Conservation (phyloP, 2,113 vertebrate genomes). For the Gymnobelideus leadbeateri region DNA sequence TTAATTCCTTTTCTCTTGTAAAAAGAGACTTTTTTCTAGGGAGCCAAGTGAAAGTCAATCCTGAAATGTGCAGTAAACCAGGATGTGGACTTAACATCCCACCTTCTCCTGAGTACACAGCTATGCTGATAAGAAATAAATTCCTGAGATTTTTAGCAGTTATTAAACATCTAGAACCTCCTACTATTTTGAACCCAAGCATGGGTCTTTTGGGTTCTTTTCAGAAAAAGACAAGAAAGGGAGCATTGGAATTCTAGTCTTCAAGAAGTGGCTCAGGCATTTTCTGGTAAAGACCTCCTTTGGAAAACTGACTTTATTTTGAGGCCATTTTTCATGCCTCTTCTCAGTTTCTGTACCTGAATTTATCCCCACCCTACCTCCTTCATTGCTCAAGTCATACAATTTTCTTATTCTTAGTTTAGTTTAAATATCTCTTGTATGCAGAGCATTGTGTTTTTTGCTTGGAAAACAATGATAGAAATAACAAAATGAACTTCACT, state of each 20-base stretch:
- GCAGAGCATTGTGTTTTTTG: background rate
- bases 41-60: conserved; percentile 34
- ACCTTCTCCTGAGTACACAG: conserved; percentile 68
- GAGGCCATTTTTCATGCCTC: background rate
- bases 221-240: conserved; percentile 53
- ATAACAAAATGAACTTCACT: background rate
- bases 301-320: conserved; percentile 42
- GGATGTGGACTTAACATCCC: conserved; percentile 60
- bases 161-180: conserved; percentile 17
- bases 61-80: conserved; percentile 57
- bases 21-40: conserved; percentile 61
- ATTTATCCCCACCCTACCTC: too few species aligned
- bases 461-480: background rate
- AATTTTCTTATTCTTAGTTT: background rate
- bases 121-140: conserved; percentile 59
- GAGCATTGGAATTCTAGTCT: conserved; percentile 61
- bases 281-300: conserved; percentile 51
- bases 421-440: background rate
- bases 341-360: background rate
- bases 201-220: conserved; percentile 57
- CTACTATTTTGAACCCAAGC: conserved; percentile 59
- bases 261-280: conserved; percentile 23
- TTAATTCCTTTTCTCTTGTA: conserved; percentile 43
- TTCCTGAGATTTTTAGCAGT: conserved; percentile 52
- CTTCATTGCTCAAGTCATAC: background rate